A percentile compares a stretch with the other conserved stretches of the same genome.
These are phyloP conservation scores for Oscheius myriophilus DNA, from an alignment of 2,888 invertebrate species.

Conservation along the genomic window DNA sequence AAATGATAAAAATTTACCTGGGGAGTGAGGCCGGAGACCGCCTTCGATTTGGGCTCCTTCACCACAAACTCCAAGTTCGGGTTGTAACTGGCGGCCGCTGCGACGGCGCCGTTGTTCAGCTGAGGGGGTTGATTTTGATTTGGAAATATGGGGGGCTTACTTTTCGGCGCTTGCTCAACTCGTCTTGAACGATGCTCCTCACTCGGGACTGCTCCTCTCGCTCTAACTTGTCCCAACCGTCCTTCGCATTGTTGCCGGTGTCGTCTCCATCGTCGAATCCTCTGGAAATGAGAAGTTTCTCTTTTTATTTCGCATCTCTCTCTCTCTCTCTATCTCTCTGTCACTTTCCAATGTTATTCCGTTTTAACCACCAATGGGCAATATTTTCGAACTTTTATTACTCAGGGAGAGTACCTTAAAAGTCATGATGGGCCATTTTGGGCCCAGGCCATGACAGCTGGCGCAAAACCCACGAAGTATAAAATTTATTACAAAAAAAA, in stretches of 20 bases:
- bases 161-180: constrained; percentile 48
- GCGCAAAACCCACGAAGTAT: no score
- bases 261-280: constrained; percentile 46
- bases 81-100: no score
- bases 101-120: background rate
- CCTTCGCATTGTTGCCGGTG: constrained; percentile 32
- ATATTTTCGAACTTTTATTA: no score
- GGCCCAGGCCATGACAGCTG: no score
- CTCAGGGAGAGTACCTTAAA: no score
- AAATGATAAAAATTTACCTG: constrained; percentile 5
- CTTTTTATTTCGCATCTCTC: no score
- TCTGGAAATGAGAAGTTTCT: constrained; percentile 15
- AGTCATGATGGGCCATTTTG: no score
- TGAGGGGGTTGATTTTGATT: background rate
- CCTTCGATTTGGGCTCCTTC: constrained; percentile 20
- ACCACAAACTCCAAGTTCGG: constrained; percentile 16
- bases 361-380: no score
- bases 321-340: no score
- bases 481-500: no score
- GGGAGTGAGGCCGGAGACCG: constrained; percentile 18
- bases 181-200: constrained; percentile 32
- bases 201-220: constrained; percentile 74
- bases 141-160: background rate
- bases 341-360: no score
- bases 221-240: constrained; percentile 46